Evolutionary conservation across 1,140 invertebrate species (phyloP).

Genomic region (Reticulitermes speratus): DNA sequence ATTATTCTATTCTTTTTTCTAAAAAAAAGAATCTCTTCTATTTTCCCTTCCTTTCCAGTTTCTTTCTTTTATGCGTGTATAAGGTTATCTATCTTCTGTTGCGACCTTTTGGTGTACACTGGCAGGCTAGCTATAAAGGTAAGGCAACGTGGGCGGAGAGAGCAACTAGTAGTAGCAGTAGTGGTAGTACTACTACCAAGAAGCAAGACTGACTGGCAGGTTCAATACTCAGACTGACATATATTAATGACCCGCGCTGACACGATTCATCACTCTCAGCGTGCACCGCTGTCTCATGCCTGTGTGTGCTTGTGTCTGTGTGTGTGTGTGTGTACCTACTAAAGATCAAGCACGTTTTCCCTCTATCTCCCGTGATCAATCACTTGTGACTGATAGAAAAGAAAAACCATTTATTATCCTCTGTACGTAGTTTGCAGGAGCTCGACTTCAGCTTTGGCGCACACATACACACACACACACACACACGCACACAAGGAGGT

Average conservation of each 20-base stretch:
- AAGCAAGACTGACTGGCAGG: slow-evolving; percentile 33
- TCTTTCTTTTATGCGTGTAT: background rate
- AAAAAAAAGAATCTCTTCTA: too few species aligned
- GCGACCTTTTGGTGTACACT: background rate
- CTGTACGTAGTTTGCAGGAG: background rate
- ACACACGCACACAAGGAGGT: too few species aligned
- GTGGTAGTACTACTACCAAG: too few species aligned
- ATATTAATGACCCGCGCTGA: slow-evolving; percentile 36
- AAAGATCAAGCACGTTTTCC: slow-evolving; percentile 37
- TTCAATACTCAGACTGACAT: slow-evolving; percentile 36
- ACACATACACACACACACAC: too few species aligned
- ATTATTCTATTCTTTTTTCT: background rate
- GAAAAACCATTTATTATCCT: slow-evolving; percentile 36
- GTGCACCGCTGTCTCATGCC: background rate
- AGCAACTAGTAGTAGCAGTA: too few species aligned
- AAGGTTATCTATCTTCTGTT: slow-evolving; percentile 9
- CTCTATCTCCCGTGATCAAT: slow-evolving; percentile 34
- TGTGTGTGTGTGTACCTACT: slow-evolving; percentile 32
- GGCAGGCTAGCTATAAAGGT: background rate
- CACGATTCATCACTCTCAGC: slow-evolving; percentile 37
- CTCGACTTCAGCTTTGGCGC: too few species aligned
- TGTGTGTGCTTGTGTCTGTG: background rate
- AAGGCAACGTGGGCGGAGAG: too few species aligned
- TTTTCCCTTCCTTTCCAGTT: background rate
- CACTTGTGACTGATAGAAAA: slow-evolving; percentile 36